Conservation (phyloP, 1,140 invertebrate genomes). For the Drosophila punjabiensis region DNA sequence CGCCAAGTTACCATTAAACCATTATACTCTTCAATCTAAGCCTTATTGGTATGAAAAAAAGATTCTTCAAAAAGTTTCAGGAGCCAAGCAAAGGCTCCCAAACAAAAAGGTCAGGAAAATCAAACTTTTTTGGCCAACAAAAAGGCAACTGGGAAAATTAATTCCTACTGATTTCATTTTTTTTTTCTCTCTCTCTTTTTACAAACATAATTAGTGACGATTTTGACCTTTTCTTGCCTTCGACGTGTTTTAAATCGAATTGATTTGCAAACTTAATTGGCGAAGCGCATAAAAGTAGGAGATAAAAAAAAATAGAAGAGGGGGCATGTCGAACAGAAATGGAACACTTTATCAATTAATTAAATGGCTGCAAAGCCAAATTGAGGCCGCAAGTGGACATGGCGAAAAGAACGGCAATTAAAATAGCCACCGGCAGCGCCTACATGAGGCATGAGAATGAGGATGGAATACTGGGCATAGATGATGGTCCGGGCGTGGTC, state of each 20-base stretch:
- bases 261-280: conserved; percentile 59
- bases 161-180: conserved; percentile 14
- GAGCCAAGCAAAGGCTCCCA: conserved; percentile 6
- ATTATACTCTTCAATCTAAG: not conserved
- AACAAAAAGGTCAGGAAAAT: conserved; percentile 32
- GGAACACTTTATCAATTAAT: conserved; percentile 67
- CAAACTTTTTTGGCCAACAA: conserved; percentile 18
- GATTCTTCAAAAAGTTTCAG: conserved; percentile 39
- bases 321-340: conserved; percentile 9
- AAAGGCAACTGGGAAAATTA: conserved; percentile 42
- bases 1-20: no score
- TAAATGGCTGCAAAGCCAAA: conserved; percentile 52
- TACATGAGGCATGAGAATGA: conserved; percentile 27
- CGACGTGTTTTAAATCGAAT: conserved; percentile 53
- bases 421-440: conserved; percentile 39
- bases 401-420: conserved; percentile 62
- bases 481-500: conserved; percentile 51
- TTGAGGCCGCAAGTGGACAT: conserved; percentile 24
- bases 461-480: conserved; percentile 38
- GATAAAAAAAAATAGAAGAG: conserved; percentile 11
- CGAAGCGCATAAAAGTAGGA: conserved; percentile 5
- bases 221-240: conserved; percentile 8
- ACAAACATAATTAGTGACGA: conserved; percentile 40
- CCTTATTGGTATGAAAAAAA: conserved; percentile 9
- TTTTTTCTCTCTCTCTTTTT: not conserved